phyloP scores from a whole-genome alignment of 1,140 invertebrate genomes.

The Wiebesia pumilae region DNA sequence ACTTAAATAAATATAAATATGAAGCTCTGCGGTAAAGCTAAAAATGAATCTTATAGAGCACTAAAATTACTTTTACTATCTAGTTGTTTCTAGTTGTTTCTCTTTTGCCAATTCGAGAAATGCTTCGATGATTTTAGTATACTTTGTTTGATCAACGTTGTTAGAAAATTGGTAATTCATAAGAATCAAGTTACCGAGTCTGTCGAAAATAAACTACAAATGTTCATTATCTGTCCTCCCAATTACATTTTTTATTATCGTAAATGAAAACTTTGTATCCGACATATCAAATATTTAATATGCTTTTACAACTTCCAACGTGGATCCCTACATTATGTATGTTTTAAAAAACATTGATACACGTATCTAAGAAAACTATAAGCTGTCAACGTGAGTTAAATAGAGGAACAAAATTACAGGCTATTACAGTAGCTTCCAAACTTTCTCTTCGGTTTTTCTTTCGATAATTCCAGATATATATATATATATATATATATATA shows the following conservation, averaged over 20 bases:
- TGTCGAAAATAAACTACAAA: neutral
- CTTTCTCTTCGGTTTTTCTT: neutral
- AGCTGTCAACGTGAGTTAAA: neutral
- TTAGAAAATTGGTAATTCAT: too few relatives aligned
- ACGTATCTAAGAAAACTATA: neutral
- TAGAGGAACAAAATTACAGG: neutral
- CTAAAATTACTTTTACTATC: neutral
- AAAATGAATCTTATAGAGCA: neutral
- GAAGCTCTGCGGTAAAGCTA: neutral
- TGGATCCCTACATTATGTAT: neutral
- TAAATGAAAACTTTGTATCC: neutral
- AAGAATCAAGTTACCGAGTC: too few relatives aligned
- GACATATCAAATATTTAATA: neutral
- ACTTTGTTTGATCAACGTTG: neutral
- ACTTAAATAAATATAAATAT: neutral
- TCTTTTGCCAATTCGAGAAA: neutral
- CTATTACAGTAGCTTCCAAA: neutral
- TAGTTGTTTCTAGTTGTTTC: neutral
- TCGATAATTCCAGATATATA: neutral
- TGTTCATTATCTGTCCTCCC: neutral
- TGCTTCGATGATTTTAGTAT: neutral
- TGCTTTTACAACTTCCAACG: too few relatives aligned
- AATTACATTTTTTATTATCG: neutral
- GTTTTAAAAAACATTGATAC: neutral
- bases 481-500: neutral